Evolutionary conservation across 37 sponge, comb jelly and placozoan genomes (phyloP), one percentile per base, ranked within the genome.

Genomic region (Diacarnus erythraeanus): DNA sequence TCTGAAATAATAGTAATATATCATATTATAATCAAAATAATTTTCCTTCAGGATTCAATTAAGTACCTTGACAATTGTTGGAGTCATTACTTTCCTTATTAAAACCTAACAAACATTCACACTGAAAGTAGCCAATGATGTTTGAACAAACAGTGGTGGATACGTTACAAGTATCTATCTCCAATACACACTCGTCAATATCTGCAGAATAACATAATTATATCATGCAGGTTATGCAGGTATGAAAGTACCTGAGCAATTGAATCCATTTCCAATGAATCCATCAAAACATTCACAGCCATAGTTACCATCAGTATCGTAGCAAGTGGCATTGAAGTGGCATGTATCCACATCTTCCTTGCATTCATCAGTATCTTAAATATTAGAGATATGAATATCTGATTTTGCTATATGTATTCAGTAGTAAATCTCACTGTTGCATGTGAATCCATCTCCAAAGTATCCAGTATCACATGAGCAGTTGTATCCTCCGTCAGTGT

Each of bases 401-500:
- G 51, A 47, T 47, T 12, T 47, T 47, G 12, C 12, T 15, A 47
- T 12, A 6, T 47, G 51, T 47, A 15, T 47, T 15, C 12, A 15
- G 51, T 47, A 6, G 12, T 47, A 47, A 12, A 47, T 15, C 12
- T 47, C 12, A 42, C 71, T 35, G 42, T 71, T 42, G 22, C 57
- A 22, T 47, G 23, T 26, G 15, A 30, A 42, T 43, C 83, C 83
- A 29, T 37, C 33, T 59, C 77, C 67, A 78, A 58, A 21, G 69
- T 80, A 88, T 25, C 88, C 88, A 23, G 39, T 1, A 21, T 63
- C 69, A 42, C 88, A 88, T 31, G 64, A 69, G 66, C 88, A 88
- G 30, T 43, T 65, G 59, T 68, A 86, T 35, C 69, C 69, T 57
- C 87, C 87, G 17, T 38, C 42, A 67, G 76, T 74, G 75, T 86